A percentile compares a stretch with the other conserved stretches of the same genome.
phyloP scores from a whole-genome alignment of 2,113 vertebrate species.

The Microtus pennsylvanicus region DNA sequence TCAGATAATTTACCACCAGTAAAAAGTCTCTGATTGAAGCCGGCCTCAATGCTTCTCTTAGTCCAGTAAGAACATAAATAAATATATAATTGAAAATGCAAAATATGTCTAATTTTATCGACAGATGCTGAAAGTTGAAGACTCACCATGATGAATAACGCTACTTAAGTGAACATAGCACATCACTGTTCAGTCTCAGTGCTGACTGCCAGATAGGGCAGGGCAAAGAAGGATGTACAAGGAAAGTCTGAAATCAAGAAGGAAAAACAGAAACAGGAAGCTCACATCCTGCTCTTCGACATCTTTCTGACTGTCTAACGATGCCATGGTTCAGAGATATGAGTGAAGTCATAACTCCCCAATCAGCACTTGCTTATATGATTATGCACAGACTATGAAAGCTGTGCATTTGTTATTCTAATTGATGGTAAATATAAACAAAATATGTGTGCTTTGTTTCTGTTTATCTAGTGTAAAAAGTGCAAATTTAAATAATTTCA shows the following conservation, averaged over 20 bases:
- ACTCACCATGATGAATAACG: slow-evolving; percentile 12
- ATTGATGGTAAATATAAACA: background rate
- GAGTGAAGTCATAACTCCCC: background rate
- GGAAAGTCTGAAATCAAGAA: background rate
- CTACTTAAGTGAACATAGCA: background rate
- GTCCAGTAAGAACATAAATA: slow-evolving; percentile 27
- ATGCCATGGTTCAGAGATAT: background rate
- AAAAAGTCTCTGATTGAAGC: background rate
- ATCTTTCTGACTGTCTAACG: background rate
- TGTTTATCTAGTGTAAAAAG: background rate
- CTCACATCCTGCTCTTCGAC: background rate
- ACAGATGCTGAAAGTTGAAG: slow-evolving; percentile 46
- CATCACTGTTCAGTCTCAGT: background rate
- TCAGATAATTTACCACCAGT: slow-evolving; percentile 2
- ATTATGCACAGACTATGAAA: background rate
- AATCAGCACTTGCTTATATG: background rate
- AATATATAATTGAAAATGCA: background rate
- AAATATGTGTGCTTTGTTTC: background rate
- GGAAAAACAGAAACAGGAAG: background rate
- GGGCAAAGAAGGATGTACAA: background rate
- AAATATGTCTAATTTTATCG: background rate
- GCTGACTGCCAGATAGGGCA: background rate
- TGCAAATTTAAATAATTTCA: background rate
- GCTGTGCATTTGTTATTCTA: background rate
- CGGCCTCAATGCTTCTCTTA: background rate